phyloP scores from a whole-genome alignment of 2,113 vertebrate genomes.

The Felis catus region F.catus_Fca126_mat1.0 CM031412.1:97292501-97293000 shows the following conservation, averaged over 20 bases:
- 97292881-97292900: neutral
- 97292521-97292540: constrained; percentile 53
- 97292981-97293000: neutral
- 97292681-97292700: too few relatives aligned
- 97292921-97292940: neutral
- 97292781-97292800: too few relatives aligned
- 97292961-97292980: neutral
- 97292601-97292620: too few relatives aligned
- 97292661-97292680: too few relatives aligned
- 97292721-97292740: too few relatives aligned
- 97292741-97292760: too few relatives aligned
- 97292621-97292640: too few relatives aligned
- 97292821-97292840: neutral
- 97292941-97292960: neutral
- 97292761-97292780: too few relatives aligned
- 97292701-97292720: too few relatives aligned
- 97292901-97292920: neutral
- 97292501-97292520: constrained; percentile 62
- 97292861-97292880: neutral
- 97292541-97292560: constrained; percentile 14
- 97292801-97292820: too few relatives aligned
- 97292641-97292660: too few relatives aligned
- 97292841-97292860: neutral
- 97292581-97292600: neutral
- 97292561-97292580: constrained; percentile 37